Base-by-base conservation (phyloP, 2,113 vertebrate species). In the Hipposideros armiger region DNA sequence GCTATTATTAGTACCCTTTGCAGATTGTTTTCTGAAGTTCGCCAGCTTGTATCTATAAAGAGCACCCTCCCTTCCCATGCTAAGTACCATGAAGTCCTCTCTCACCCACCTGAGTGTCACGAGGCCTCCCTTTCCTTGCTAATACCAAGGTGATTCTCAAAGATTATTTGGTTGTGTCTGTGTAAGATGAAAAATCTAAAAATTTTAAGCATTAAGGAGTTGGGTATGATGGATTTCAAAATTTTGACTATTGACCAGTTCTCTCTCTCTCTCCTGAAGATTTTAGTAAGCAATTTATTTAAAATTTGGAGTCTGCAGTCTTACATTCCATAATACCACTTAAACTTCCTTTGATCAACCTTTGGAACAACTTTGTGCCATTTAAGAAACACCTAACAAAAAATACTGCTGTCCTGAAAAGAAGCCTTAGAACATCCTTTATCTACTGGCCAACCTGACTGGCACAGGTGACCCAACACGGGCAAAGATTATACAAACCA, bases 11-110 rank as follows among this genome's bases (percentile, higher is more conserved):
- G 30, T 24, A 7, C 16, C 16, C 24, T 19, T 78, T 86, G 32
- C 50, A 77, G 47, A 47, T 28, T 60, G 62, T 4, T 16, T 92
- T 77, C 50, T 22, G 60, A 56, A 10, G 28, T n/a, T 86, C 56
- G 14, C 20, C 36, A 28, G 26, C 20, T 73, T 4, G 0, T 50
- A 50, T 50, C 47, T 20, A 3, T 20, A 28, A 42, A 67, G 28
- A 58, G 50, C 5, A 5, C 16, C 22, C 60, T 45, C 4, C 0
- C 1, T 15, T 54, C 60, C 5, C 30, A 11, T 17, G 4, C 20
- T 28, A 28, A 32, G 47, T 67, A 20, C 30, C 3, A 15, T 20
- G 2, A 77, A 20, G 36, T 69, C 36, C 77, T 76, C 7, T 28
- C 20, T n/a, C 36, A 15, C 22, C 13, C 36, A 32, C 17, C 19